phyloP scores from a whole-genome alignment of 2,113 vertebrate species.

The Erythrocebus patas region DNA sequence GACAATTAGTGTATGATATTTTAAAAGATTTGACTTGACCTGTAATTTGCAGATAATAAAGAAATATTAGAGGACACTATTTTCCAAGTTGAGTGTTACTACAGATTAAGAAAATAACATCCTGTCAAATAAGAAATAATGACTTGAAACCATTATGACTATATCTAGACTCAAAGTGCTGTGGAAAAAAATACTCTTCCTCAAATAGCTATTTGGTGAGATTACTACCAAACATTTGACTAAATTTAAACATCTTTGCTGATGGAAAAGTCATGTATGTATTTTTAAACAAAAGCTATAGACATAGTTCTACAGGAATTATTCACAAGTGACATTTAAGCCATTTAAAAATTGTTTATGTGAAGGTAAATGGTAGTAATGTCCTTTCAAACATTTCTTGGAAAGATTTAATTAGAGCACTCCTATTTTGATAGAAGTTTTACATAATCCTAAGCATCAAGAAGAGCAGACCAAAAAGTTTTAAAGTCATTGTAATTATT shows the following conservation, averaged over 20 bases:
- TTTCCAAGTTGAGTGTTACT: background rate
- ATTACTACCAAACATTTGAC: background rate
- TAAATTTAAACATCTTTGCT: conserved; percentile 17
- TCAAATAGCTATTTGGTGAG: background rate
- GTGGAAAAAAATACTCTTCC: background rate
- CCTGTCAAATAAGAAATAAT: background rate
- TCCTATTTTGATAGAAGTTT: background rate
- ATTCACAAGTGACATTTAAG: conserved; percentile 26
- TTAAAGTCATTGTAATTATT: background rate
- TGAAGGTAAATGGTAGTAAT: background rate
- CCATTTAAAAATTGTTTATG: background rate
- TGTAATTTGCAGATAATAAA: background rate
- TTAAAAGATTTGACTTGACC: background rate
- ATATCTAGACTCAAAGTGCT: background rate
- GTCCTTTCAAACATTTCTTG: conserved; percentile 10
- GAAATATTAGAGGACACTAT: background rate
- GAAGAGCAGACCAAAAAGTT: background rate
- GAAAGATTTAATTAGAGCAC: background rate
- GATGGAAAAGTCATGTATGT: background rate
- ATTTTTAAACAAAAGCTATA: conserved; percentile 48
- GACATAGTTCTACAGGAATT: background rate
- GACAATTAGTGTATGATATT: background rate
- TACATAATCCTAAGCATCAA: background rate
- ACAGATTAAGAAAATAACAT: background rate
- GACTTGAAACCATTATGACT: background rate